Conservation (phyloP, 1,140 invertebrate species). For the Drosophila hydei region DNA sequence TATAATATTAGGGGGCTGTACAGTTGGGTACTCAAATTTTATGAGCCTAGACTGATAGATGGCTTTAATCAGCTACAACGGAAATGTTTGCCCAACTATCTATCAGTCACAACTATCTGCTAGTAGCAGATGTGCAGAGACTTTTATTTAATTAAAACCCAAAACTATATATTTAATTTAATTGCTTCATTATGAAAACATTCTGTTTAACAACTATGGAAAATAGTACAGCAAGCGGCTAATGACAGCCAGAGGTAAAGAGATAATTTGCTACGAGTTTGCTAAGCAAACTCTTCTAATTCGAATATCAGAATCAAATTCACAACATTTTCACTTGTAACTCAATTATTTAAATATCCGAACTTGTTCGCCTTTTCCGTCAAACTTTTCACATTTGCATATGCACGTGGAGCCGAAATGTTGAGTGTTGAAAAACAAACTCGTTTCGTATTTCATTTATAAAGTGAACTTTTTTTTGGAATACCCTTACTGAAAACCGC, state of each 20-base stretch:
- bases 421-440: conserved; percentile 2
- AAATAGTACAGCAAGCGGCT: too few species aligned
- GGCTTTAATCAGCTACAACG: conserved; percentile 39
- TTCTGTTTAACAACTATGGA: too few species aligned
- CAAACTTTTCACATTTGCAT: conserved; percentile 4
- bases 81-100: conserved; percentile 8
- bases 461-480: conserved; percentile 2
- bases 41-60: conserved; percentile 59
- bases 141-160: not conserved
- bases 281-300: too few species aligned
- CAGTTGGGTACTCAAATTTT: conserved; percentile 71
- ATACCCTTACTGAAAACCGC: not conserved
- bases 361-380: not conserved
- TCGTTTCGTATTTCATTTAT: conserved; percentile 5
- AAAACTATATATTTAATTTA: not conserved
- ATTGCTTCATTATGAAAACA: not conserved
- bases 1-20: conserved; percentile 43
- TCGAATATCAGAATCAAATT: too few species aligned
- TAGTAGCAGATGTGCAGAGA: too few species aligned
- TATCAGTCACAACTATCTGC: not conserved
- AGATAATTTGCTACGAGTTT: too few species aligned
- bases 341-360: not conserved
- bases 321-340: too few species aligned
- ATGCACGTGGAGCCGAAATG: not conserved
- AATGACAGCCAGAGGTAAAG: too few species aligned